Evolutionary conservation across 2,888 invertebrate species (phyloP).

Genomic region (Dolichomitus sp.): DNA sequence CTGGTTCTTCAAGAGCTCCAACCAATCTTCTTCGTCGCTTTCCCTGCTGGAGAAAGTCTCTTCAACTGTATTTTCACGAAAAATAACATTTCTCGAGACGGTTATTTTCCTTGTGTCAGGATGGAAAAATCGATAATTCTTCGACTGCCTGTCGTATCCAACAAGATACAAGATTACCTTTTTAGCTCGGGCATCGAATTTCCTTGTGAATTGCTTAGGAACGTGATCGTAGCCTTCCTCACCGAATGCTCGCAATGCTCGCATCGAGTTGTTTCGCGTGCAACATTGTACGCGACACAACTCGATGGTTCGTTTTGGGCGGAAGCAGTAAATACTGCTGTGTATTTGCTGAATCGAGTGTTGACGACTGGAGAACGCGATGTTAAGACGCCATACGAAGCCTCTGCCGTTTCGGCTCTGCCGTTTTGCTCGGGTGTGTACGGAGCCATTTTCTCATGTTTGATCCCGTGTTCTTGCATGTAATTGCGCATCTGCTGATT

Average conservation of each 20-base stretch:
- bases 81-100: constrained; percentile 14
- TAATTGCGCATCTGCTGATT: constrained; percentile 25
- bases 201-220: neutral
- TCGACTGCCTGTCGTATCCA: constrained; percentile 12
- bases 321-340: too few species aligned
- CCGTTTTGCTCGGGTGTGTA: constrained; percentile 59
- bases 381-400: too few species aligned
- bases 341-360: too few species aligned
- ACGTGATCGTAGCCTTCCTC: neutral
- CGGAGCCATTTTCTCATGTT: neutral
- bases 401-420: constrained; percentile 33
- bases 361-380: too few species aligned
- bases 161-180: constrained; percentile 14
- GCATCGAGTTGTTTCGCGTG: constrained; percentile 24
- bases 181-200: constrained; percentile 3
- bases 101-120: neutral
- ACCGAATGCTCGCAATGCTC: constrained; percentile 4
- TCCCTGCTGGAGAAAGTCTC: too few species aligned
- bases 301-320: constrained; percentile 40
- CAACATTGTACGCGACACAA: constrained; percentile 1
- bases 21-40: too few species aligned
- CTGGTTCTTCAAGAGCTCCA: too few species aligned
- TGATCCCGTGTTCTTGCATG: neutral
- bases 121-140: constrained; percentile 1
- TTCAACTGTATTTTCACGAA: too few species aligned